phyloP scores from a whole-genome alignment of 2,113 vertebrate genomes.

The Orycteropus afer region DNA sequence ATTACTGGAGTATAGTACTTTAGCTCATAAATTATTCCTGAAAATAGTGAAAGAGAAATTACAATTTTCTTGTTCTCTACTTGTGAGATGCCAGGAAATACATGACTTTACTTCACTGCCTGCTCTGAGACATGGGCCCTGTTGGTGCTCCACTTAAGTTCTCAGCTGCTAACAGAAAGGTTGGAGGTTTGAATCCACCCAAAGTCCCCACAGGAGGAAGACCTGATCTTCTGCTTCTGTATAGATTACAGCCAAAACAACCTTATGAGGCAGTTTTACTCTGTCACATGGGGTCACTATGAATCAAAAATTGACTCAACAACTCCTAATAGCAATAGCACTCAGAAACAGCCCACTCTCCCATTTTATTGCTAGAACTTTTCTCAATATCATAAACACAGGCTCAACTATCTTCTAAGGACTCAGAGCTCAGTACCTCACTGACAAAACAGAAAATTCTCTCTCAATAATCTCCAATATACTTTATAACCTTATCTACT shows the following conservation, averaged over 20 bases:
- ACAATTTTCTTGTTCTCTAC: not conserved
- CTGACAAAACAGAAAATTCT: not conserved
- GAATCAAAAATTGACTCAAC: no score
- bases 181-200: no score
- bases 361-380: not conserved
- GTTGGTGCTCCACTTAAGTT: no score
- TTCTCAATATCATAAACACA: not conserved
- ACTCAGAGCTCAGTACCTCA: not conserved
- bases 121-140: not conserved
- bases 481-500: not conserved
- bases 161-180: no score
- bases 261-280: no score
- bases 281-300: no score
- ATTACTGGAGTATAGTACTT: not conserved
- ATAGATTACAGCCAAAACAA: no score
- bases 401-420: not conserved
- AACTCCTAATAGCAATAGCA: no score
- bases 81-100: not conserved
- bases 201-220: no score
- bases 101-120: not conserved
- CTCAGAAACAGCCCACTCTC: no score
- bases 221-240: no score
- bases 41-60: not conserved
- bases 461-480: not conserved
- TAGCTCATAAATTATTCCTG: not conserved